Evolutionary conservation across 2,113 vertebrate species (phyloP), one percentile per base, ranked within the genome.

Genomic region (Otus sunia): DNA sequence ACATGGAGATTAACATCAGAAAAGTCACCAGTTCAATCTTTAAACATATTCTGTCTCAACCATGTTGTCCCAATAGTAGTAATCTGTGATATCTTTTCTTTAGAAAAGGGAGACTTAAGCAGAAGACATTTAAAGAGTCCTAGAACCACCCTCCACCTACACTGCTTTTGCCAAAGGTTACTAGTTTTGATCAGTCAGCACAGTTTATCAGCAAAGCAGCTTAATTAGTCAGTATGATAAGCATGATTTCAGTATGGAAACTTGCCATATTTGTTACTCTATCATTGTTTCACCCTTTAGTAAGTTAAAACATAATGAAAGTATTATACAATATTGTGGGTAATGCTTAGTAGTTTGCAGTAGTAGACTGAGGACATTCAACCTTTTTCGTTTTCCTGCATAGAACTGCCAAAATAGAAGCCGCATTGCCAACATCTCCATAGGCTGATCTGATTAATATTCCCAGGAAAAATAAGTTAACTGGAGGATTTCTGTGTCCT

Each of bases 221-320:
- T 92, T 71, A 62, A 25, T 77, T 76, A 55, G 37, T 88, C 77
- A 72, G 37, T 62, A 36, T 39, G 15, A 88, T 80, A 83, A 96
- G 39, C 6, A 16, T 32, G 23, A 69, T 77, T 84, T 73, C 68
- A 72, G 49, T 39, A 49, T 88, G 86, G 87, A 95, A 82, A 55
- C 37, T 78, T 69, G 43, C 52, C 15, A 10, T 88, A 20, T 81
- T 86, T 96, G 55, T 91, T 80, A 85, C 43, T 90, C 72, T 95
- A 37, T 34, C 67, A 55, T 94, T 92, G 67, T 67, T 92, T 87
- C 93, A 73, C 39, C 12, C 15, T 93, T 92, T 64, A 66, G 37
- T 74, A 60, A 83, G 52, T 96, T 97, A 87, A 95, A 96, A 60
- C 9, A 36, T 68, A 88, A 72, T 71, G 26, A 94, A 94, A 95